These are phyloP conservation scores for Drosophila carrolli DNA, from an alignment of 1,140 invertebrate species.

Conservation along the genomic window DNA sequence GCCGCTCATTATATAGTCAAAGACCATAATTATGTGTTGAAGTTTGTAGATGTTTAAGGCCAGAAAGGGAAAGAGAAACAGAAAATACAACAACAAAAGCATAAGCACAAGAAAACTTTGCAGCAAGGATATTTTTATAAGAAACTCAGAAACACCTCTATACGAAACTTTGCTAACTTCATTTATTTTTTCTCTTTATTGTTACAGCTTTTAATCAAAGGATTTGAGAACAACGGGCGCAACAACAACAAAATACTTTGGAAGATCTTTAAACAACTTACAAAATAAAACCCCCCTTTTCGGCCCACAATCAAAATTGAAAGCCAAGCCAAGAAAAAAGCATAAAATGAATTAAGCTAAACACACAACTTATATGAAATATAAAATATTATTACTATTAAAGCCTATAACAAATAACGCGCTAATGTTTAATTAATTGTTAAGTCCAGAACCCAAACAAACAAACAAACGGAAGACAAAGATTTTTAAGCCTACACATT, in stretches of 20 bases:
- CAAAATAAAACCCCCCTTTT: slow-evolving; percentile 27
- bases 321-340: slow-evolving; percentile 29
- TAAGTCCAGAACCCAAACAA: slow-evolving; percentile 76
- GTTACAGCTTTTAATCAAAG: slow-evolving; percentile 70
- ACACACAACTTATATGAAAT: slow-evolving; percentile 46
- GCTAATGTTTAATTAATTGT: slow-evolving; percentile 80
- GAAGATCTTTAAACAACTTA: slow-evolving; percentile 23
- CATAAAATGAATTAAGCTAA: slow-evolving; percentile 46
- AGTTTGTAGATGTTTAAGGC: slow-evolving; percentile 74
- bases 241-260: slow-evolving; percentile 37
- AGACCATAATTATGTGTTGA: slow-evolving; percentile 83
- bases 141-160: background rate
- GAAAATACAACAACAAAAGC: slow-evolving; percentile 24
- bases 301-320: slow-evolving; percentile 72
- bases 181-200: slow-evolving; percentile 3
- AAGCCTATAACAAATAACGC: slow-evolving; percentile 30
- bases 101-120: slow-evolving; percentile 16
- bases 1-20: slow-evolving; percentile 82
- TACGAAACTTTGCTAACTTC: slow-evolving; percentile 9
- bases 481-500: slow-evolving; percentile 70
- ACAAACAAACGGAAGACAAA: slow-evolving; percentile 84
- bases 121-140: slow-evolving; percentile 32
- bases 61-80: slow-evolving; percentile 30
- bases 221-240: slow-evolving; percentile 61
- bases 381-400: slow-evolving; percentile 43